Evolutionary conservation across 1,140 invertebrate genomes (phyloP).

Genomic region (Caenorhabditis latens): DNA sequence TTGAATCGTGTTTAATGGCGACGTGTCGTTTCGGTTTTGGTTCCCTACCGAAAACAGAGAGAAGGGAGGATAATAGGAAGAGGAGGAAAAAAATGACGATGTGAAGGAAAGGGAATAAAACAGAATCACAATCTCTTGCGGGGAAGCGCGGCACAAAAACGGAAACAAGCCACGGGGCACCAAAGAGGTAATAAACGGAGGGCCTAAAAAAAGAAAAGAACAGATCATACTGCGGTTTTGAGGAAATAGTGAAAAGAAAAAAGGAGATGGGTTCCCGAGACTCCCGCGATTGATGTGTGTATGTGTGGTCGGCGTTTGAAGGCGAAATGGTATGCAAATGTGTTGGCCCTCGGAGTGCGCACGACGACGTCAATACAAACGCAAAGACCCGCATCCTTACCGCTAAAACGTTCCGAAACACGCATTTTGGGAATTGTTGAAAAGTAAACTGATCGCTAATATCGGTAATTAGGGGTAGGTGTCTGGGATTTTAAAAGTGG

Average conservation of each 20-base stretch:
- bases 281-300: slow-evolving; percentile 49
- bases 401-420: slow-evolving; percentile 35
- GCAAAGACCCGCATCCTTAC: background rate
- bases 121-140: slow-evolving; percentile 33
- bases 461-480: background rate
- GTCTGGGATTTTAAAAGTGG: too few relatives aligned
- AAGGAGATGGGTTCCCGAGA: background rate
- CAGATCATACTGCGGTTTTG: slow-evolving; percentile 30
- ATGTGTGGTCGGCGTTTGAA: slow-evolving; percentile 7
- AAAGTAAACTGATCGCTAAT: background rate
- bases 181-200: slow-evolving; percentile 40
- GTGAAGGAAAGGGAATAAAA: slow-evolving; percentile 10
- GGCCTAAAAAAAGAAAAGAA: background rate
- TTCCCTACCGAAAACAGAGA: background rate
- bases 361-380: slow-evolving; percentile 35
- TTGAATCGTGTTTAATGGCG: slow-evolving; percentile 27
- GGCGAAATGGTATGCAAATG: slow-evolving; percentile 55
- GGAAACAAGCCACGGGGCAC: background rate
- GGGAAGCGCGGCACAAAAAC: slow-evolving; percentile 10
- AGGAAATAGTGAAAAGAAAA: slow-evolving; percentile 39
- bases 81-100: background rate
- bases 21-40: slow-evolving; percentile 9
- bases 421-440: background rate
- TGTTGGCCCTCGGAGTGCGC: background rate
- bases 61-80: background rate